Base-by-base conservation (phyloP, 2,888 invertebrate species). In the Athripsodes cinereus region DNA sequence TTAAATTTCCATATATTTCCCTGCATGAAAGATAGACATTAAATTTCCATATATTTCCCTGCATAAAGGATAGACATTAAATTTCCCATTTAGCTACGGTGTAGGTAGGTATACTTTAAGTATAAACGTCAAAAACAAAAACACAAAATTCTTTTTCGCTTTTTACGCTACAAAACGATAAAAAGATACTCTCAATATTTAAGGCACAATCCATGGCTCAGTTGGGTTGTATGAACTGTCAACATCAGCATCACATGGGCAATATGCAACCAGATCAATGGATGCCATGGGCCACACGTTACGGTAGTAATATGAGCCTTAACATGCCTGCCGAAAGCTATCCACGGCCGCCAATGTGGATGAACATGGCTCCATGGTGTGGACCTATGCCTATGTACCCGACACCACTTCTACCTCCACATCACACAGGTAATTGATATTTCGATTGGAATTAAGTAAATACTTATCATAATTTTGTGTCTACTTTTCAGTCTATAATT, bases 121-220 rank as follows among this genome's bases (percentile, higher is more conserved):
- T n/a, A n/a, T n/a, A n/a, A n/a, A n/a, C n/a, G n/a, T n/a, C n/a
- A n/a, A n/a, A n/a, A n/a, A n/a, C n/a, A n/a, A n/a, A n/a, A n/a
- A n/a, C n/a, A n/a, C n/a, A n/a, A n/a, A n/a, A n/a, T n/a, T n/a
- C n/a, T n/a, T n/a, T n/a, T n/a, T n/a, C n/a, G n/a, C n/a, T n/a
- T n/a, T n/a, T n/a, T n/a, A n/a, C n/a, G n/a, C n/a, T n/a, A n/a
- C n/a, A n/a, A n/a, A n/a, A n/a, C n/a, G n/a, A n/a, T n/a, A n/a
- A n/a, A n/a, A n/a, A n/a, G n/a, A n/a, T n/a, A n/a, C n/a, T n/a
- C n/a, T n/a, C n/a, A n/a, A n/a, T n/a, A n/a, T 70, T 71, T n/a
- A 67, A 87, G 86, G 83, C 86, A 0, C 87, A 87, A 66, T 87
- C 87, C 0, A 80, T 86, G 80, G 86, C 86, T 0, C 86, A 87